These are phyloP conservation scores for Marmota monax DNA, from an alignment of 2,113 vertebrate genomes.

Conservation along the genomic window DNA sequence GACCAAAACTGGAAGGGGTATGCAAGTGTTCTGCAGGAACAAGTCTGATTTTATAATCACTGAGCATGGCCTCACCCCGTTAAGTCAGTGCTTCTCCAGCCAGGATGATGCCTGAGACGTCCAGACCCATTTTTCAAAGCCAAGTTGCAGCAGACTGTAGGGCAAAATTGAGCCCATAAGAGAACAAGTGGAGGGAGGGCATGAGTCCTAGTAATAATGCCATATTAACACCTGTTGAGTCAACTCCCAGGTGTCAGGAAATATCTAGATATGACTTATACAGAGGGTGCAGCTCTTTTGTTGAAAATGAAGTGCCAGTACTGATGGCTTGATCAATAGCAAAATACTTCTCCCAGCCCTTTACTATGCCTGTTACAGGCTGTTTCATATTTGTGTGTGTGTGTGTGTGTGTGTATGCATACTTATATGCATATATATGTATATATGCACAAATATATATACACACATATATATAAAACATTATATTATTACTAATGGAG, in stretches of 20 bases:
- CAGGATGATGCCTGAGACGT: background rate
- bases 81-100: background rate
- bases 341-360: background rate
- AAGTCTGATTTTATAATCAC: background rate
- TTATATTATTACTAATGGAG: no score
- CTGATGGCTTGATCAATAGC: background rate
- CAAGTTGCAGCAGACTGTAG: constrained; percentile 21
- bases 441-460: background rate
- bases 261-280: background rate
- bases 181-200: background rate
- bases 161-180: background rate
- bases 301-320: background rate
- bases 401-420: no score
- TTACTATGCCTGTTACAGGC: background rate
- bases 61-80: background rate
- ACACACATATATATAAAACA: no score
- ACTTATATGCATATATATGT: background rate
- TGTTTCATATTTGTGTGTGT: no score
- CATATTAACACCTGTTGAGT: background rate
- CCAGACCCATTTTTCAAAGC: constrained; percentile 20
- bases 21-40: background rate
- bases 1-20: background rate
- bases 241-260: background rate
- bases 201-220: background rate
- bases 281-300: background rate